Percentiles rank a stretch among this genome's conserved stretches.
Evolutionary conservation across 2,113 vertebrate genomes (phyloP).

Genomic region (Psophia crepitans): DNA sequence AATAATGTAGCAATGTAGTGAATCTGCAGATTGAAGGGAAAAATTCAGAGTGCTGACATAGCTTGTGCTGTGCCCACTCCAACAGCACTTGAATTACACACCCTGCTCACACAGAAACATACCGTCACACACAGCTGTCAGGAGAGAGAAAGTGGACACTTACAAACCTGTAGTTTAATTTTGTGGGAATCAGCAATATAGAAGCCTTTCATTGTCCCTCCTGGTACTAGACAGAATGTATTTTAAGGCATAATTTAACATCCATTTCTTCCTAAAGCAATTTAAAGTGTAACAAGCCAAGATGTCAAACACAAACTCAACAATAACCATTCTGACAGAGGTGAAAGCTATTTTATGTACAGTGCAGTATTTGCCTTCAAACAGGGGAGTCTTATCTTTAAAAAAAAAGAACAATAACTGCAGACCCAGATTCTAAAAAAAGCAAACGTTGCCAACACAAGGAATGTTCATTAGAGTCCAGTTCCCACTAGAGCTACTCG

Average conservation of each 20-base stretch:
- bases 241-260: constrained; percentile 72
- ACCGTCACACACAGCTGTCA: neutral
- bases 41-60: neutral
- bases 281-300: constrained; percentile 64
- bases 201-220: constrained; percentile 43
- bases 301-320: constrained; percentile 51
- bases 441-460: constrained; percentile 66
- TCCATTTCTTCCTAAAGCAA: constrained; percentile 67
- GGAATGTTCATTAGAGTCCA: constrained; percentile 77
- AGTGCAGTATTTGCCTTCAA: constrained; percentile 63
- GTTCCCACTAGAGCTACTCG: constrained; percentile 51
- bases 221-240: constrained; percentile 51
- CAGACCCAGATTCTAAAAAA: constrained; percentile 60
- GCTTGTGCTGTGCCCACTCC: neutral
- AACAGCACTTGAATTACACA: neutral
- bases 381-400: constrained; percentile 5
- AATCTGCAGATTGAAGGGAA: neutral
- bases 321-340: constrained; percentile 36
- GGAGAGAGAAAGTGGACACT: neutral
- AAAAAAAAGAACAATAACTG: neutral
- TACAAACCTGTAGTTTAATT: constrained; percentile 35
- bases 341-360: constrained; percentile 50
- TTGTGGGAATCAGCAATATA: constrained; percentile 32
- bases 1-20: neutral
- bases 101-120: neutral